Evolutionary conservation across 2,113 vertebrate species (phyloP).

Genomic region (Gallinago paraguaiae): DNA sequence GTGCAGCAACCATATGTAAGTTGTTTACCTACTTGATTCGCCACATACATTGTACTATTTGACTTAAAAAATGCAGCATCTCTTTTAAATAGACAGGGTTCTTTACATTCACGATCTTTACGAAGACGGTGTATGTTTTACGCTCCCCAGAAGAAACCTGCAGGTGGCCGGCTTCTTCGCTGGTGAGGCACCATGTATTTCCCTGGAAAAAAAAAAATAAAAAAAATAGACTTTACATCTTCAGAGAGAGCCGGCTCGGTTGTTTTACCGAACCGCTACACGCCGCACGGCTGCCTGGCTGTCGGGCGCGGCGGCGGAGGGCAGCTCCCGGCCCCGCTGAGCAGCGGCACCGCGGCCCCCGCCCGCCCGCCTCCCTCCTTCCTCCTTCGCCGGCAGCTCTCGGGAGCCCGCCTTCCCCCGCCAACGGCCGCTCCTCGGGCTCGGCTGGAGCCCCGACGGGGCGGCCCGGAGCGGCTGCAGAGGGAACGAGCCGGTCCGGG

Average conservation of each 20-base stretch:
- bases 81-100: slow-evolving; percentile 77
- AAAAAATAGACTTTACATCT: not conserved
- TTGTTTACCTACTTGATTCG: slow-evolving; percentile 91
- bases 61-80: slow-evolving; percentile 80
- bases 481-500: not conserved
- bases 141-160: slow-evolving; percentile 67
- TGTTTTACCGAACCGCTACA: not conserved
- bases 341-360: not conserved
- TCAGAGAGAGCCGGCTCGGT: not conserved
- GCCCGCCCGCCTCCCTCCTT: not conserved
- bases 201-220: not conserved
- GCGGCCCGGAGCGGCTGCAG: too few species aligned
- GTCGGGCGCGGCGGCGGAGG: not conserved
- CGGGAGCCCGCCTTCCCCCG: not conserved
- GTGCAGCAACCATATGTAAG: slow-evolving; percentile 86
- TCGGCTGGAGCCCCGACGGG: not conserved
- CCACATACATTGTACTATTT: slow-evolving; percentile 87
- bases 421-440: not conserved
- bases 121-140: slow-evolving; percentile 73
- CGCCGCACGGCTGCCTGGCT: not conserved
- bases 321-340: not conserved
- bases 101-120: slow-evolving; percentile 73
- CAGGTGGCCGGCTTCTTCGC: slow-evolving; percentile 70
- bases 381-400: not conserved
- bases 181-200: slow-evolving; percentile 51